phyloP scores from a whole-genome alignment of 2,113 vertebrate genomes.

The Myotis yumanensis region DNA sequence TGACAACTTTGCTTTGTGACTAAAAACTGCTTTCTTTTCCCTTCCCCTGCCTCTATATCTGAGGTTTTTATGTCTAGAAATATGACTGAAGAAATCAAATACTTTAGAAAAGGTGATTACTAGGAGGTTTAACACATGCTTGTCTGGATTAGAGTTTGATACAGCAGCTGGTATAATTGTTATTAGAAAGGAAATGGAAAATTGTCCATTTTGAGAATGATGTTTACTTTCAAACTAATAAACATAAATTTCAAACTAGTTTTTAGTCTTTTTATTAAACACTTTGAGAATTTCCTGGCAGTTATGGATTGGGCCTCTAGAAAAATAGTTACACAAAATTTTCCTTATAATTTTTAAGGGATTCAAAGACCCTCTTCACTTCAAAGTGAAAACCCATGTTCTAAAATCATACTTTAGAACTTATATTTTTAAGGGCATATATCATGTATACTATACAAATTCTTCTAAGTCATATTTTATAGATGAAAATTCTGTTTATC shows the following conservation, averaged over 20 bases:
- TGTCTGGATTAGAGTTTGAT: background rate
- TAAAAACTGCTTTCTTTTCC: background rate
- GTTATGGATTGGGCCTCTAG: background rate
- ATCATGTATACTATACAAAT: accelerated
- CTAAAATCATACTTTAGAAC: background rate
- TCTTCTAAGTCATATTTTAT: background rate
- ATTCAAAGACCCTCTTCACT: background rate
- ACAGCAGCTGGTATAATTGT: background rate
- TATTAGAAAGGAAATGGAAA: background rate
- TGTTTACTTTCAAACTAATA: background rate
- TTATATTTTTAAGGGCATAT: background rate
- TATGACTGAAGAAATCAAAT: accelerated
- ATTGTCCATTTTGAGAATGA: background rate
- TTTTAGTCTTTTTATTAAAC: background rate
- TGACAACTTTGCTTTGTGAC: background rate
- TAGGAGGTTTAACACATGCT: accelerated
- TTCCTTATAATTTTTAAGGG: background rate
- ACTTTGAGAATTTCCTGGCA: background rate
- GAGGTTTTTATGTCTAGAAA: background rate
- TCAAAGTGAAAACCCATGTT: background rate
- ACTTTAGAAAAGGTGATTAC: too few relatives aligned
- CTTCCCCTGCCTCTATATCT: background rate
- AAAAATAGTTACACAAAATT: background rate
- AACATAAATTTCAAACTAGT: background rate
- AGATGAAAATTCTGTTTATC: background rate